phyloP scores from a whole-genome alignment of 64 coral and sea anemone genomes.

The Montipora cactus region DNA sequence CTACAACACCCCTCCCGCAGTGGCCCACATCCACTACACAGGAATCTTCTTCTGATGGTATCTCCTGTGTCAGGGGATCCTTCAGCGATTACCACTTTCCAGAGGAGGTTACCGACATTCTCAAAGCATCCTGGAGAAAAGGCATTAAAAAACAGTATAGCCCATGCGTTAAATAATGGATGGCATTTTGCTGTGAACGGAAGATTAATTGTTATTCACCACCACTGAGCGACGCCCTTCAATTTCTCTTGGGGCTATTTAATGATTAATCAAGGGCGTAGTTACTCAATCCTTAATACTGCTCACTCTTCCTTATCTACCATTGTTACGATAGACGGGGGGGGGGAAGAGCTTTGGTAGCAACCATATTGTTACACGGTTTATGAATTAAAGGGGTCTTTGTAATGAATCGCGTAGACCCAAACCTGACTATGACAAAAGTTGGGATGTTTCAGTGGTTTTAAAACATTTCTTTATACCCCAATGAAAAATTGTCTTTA shows the following conservation, averaged over 20 bases:
- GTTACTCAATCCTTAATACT: conserved; percentile 35
- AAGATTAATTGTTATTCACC: conserved; percentile 2
- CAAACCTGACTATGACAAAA: conserved; percentile 32
- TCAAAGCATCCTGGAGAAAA: neutral
- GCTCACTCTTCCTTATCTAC: conserved; percentile 32
- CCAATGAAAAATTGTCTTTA: conserved; percentile 9
- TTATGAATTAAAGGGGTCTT: conserved; percentile 49
- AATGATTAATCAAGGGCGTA: conserved; percentile 18
- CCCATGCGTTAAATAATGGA: neutral
- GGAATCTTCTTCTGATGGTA: conserved; percentile 31
- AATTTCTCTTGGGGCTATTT: neutral
- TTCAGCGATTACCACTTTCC: too few relatives aligned
- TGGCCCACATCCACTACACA: too few relatives aligned
- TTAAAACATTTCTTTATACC: conserved; percentile 47
- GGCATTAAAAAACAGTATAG: neutral
- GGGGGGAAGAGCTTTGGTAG: neutral
- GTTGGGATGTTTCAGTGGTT: conserved; percentile 53
- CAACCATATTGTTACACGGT: conserved; percentile 1
- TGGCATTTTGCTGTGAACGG: conserved; percentile 61
- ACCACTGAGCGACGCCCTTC: too few relatives aligned
- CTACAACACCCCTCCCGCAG: too few relatives aligned
- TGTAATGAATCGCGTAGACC: neutral
- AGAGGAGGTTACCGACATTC: neutral
- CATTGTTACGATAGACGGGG: neutral
- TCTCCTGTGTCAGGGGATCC: conserved; percentile 1